These are phyloP conservation scores for Pipra filicauda DNA, from an alignment of 2,113 vertebrate genomes.

Conservation along the genomic window DNA sequence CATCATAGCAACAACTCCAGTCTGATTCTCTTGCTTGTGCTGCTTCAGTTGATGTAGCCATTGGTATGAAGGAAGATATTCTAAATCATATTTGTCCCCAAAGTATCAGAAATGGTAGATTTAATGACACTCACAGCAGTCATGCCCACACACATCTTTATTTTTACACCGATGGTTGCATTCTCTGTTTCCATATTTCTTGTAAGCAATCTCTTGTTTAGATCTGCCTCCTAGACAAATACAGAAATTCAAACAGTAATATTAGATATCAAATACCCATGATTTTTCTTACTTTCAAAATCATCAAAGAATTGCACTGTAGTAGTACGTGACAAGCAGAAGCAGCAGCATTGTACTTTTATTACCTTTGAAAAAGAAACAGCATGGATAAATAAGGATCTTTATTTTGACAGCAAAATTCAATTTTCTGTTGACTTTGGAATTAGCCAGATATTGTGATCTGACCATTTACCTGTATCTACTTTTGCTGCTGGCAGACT, in stretches of 20 bases:
- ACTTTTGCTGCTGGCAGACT: constrained; percentile 6
- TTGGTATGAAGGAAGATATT: background rate
- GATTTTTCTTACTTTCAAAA: background rate
- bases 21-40: background rate
- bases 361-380: background rate
- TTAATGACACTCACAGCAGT: constrained; percentile 89
- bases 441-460: background rate
- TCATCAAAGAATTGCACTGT: background rate
- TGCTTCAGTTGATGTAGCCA: background rate
- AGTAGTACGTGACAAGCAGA: background rate
- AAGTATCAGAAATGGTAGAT: constrained; percentile 9
- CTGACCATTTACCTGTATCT: constrained; percentile 62
- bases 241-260: background rate
- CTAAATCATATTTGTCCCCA: background rate
- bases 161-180: constrained; percentile 96
- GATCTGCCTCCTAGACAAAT: constrained; percentile 51
- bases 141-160: constrained; percentile 90
- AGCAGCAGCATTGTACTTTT: background rate
- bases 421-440: background rate
- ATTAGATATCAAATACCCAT: background rate
- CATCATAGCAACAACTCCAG: background rate
- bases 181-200: constrained; percentile 78
- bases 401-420: background rate
- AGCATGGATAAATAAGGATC: background rate
- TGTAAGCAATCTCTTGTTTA: constrained; percentile 30